Conservation (phyloP, 53 echinoderm and acorn worm species). For the Astropecten irregularis region DNA sequence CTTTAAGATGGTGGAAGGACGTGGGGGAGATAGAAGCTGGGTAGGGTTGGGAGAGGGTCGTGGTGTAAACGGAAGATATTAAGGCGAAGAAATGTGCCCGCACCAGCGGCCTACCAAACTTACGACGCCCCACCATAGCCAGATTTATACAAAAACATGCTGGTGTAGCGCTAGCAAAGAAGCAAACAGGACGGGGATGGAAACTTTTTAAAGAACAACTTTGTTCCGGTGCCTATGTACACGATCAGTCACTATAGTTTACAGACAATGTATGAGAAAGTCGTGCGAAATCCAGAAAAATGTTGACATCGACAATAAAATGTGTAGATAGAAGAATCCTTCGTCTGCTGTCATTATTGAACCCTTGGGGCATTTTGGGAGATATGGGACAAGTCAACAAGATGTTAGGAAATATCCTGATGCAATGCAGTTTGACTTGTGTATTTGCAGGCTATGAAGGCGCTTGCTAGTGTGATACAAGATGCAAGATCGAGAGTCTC, state of each 20-base stretch:
- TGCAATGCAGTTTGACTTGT: background rate
- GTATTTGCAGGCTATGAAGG: background rate
- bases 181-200: no score
- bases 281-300: background rate
- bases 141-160: background rate
- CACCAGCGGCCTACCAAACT: no score
- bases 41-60: no score
- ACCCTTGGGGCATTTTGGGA: background rate
- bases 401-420: background rate
- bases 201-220: no score
- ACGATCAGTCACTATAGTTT: background rate
- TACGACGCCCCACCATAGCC: no score
- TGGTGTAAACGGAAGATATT: no score
- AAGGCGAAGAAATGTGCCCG: no score
- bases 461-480: background rate
- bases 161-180: background rate
- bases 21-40: background rate
- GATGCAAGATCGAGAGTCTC: background rate
- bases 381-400: background rate
- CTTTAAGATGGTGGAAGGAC: no score
- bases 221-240: no score
- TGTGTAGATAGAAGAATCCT: background rate
- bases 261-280: background rate
- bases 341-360: background rate
- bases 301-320: background rate